Percentiles rank a stretch among this genome's conserved stretches.
These are phyloP conservation scores for Goniozus legneri DNA, from an alignment of 1,140 invertebrate genomes.

Conservation along the genomic window DNA sequence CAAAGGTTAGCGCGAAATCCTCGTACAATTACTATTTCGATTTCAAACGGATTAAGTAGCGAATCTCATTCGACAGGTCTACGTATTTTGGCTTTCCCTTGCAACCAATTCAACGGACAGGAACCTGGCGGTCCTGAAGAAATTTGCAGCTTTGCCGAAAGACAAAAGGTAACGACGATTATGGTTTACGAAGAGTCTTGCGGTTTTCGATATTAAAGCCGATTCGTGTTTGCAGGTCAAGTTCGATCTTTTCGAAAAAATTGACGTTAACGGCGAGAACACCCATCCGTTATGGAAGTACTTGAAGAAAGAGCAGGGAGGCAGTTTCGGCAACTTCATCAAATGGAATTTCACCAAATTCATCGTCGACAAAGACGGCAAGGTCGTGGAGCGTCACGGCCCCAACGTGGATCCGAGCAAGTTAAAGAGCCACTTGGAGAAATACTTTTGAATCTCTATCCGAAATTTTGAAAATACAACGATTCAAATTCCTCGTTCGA, in stretches of 20 bases:
- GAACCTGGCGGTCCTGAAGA: constrained; percentile 71
- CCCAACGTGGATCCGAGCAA: constrained; percentile 76
- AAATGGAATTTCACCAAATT: constrained; percentile 99
- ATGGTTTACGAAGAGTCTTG: too few species aligned
- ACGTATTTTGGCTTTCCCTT: constrained; percentile 88
- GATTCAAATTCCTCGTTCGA: too few species aligned
- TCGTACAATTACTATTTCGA: too few species aligned
- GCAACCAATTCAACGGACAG: constrained; percentile 87
- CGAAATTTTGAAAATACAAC: too few species aligned
- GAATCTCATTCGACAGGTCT: constrained; percentile 53
- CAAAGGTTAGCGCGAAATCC: constrained; percentile 55
- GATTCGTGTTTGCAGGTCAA: too few species aligned
- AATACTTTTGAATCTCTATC: constrained; percentile 58
- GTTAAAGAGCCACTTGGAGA: constrained; percentile 63
- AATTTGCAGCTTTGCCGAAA: constrained; percentile 72
- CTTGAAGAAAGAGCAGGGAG: constrained; percentile 81
- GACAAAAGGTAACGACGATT: constrained; percentile 61
- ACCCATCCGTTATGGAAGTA: constrained; percentile 85
- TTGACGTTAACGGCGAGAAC: constrained; percentile 86
- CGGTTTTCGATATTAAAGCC: too few species aligned
- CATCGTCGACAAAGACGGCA: constrained; percentile 83
- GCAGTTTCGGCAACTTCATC: constrained; percentile 73
- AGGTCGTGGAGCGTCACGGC: constrained; percentile 82
- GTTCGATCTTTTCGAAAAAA: constrained; percentile 63
- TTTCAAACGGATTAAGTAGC: too few species aligned